Percentiles rank a stretch among this genome's conserved stretches.
Evolutionary conservation across 2,888 invertebrate genomes (phyloP).

Genomic region (Eupithecia inturbata): DNA sequence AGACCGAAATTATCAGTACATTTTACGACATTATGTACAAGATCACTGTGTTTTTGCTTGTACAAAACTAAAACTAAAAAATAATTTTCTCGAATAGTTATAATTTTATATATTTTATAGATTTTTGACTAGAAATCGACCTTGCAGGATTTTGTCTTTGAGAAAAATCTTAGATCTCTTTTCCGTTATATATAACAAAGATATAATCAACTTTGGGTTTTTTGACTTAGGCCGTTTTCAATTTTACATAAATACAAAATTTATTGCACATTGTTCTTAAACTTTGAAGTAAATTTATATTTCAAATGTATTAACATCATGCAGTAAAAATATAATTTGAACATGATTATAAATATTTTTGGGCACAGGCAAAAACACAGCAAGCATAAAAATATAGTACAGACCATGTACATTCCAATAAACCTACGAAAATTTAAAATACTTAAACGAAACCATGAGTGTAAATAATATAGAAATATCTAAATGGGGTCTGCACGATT

Average conservation of each 20-base stretch:
- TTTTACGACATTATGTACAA: constrained; percentile 19
- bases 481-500: constrained; percentile 40
- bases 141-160: constrained; percentile 23
- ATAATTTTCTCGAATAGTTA: constrained; percentile 18
- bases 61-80: constrained; percentile 10
- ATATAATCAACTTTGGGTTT: constrained; percentile 28
- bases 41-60: constrained; percentile 26
- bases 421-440: constrained; percentile 26
- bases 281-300: not conserved
- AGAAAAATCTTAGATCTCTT: constrained; percentile 28
- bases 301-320: not conserved
- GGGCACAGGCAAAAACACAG: constrained; percentile 34
- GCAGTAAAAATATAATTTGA: not conserved
- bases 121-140: constrained; percentile 35
- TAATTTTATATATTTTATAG: constrained; percentile 17
- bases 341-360: not conserved
- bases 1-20: constrained; percentile 37
- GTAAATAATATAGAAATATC: constrained; percentile 39
- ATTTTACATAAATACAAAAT: not conserved
- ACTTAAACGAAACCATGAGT: constrained; percentile 37
- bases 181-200: constrained; percentile 22
- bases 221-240: constrained; percentile 33
- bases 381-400: constrained; percentile 28
- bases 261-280: not conserved
- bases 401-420: constrained; percentile 37